These are phyloP conservation scores for Stictocephala bisonia DNA, from an alignment of 2,888 invertebrate genomes.

Conservation along the genomic window DNA sequence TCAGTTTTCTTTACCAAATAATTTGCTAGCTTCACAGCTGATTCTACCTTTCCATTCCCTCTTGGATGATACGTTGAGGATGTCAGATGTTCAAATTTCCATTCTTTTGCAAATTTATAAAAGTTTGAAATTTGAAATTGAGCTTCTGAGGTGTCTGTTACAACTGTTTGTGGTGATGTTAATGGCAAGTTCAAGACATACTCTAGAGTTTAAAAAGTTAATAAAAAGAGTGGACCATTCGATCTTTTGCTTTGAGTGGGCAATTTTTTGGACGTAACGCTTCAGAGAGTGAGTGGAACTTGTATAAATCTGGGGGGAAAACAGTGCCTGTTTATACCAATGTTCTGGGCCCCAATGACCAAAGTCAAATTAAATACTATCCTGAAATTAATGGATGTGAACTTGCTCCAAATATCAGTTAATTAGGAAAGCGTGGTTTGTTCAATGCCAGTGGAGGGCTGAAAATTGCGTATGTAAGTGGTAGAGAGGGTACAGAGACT, in stretches of 20 bases:
- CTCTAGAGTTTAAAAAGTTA: slow-evolving; percentile 80
- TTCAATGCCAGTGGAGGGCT: slow-evolving; percentile 85
- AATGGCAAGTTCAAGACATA: slow-evolving; percentile 87
- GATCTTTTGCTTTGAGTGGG: slow-evolving; percentile 89
- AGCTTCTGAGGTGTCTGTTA: not conserved
- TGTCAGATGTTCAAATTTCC: slow-evolving; percentile 54
- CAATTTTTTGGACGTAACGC: slow-evolving; percentile 81
- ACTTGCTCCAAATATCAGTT: slow-evolving; percentile 86
- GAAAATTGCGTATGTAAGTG: slow-evolving; percentile 92
- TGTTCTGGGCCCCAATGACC: slow-evolving; percentile 83
- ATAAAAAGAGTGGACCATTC: slow-evolving; percentile 88
- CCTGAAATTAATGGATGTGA: slow-evolving; percentile 79
- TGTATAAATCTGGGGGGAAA: slow-evolving; percentile 81
- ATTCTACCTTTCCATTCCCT: slow-evolving; percentile 57
- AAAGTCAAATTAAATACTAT: slow-evolving; percentile 73
- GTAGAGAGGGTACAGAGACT: slow-evolving; percentile 67
- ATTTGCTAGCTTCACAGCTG: slow-evolving; percentile 56
- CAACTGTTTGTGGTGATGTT: slow-evolving; percentile 71
- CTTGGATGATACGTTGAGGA: slow-evolving; percentile 54
- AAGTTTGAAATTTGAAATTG: not conserved
- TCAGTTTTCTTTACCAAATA: slow-evolving; percentile 53
- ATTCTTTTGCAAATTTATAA: slow-evolving; percentile 49
- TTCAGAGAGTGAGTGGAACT: slow-evolving; percentile 78
- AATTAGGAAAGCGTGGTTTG: slow-evolving; percentile 87
- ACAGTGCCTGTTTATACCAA: slow-evolving; percentile 87